phyloP scores from a whole-genome alignment of 1,140 invertebrate genomes.

The Homalodisca vitripennis region DNA sequence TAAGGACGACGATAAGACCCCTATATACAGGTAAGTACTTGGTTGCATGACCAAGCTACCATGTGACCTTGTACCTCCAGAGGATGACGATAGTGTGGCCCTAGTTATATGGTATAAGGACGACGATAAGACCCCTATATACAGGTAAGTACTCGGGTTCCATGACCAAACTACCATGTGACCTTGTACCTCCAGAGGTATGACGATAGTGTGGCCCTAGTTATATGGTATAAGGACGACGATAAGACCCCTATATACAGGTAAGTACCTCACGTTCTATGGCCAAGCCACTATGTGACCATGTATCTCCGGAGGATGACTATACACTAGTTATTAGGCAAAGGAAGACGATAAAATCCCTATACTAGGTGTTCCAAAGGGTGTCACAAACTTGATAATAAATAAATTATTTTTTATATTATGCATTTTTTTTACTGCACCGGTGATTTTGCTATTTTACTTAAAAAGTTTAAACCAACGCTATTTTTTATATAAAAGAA shows the following conservation, averaged over 20 bases:
- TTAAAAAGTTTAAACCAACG: too few relatives aligned
- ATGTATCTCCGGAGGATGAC: conserved; percentile 66
- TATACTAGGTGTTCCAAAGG: too few relatives aligned
- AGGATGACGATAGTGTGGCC: conserved; percentile 70
- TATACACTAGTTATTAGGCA: conserved; percentile 87
- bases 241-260: background rate
- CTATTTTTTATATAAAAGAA: too few relatives aligned
- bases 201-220: background rate
- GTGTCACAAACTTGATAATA: too few relatives aligned
- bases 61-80: conserved; percentile 75
- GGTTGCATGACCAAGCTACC: conserved; percentile 64
- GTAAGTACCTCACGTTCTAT: conserved; percentile 38
- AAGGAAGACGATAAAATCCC: conserved; percentile 70
- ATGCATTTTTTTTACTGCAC: too few relatives aligned
- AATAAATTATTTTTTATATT: too few relatives aligned
- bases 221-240: background rate
- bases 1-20: background rate
- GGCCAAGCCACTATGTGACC: conserved; percentile 78
- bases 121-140: conserved; percentile 69
- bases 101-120: conserved; percentile 88
- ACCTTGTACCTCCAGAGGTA: background rate
- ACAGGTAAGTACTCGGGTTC: conserved; percentile 61
- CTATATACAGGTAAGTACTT: background rate
- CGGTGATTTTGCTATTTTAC: too few relatives aligned
- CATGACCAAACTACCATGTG: background rate